These are phyloP conservation scores for Hydroisotoma schaefferi DNA, from an alignment of 2,888 invertebrate genomes.

Conservation along the genomic window DNA sequence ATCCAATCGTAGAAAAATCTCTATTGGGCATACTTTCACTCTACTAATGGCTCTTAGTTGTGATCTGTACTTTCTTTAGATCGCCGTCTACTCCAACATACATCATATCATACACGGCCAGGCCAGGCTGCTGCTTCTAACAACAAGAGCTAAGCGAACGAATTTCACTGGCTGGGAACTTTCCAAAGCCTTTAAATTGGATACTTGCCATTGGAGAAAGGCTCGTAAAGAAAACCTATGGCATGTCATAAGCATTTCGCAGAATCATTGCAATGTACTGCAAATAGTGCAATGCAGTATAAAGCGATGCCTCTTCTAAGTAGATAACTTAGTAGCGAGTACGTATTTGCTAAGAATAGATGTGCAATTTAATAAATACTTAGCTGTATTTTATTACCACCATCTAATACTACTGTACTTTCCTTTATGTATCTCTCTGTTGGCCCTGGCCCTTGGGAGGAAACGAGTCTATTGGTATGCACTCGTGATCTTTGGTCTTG, in stretches of 20 bases:
- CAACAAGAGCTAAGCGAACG: no score
- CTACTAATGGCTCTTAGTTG: conserved; percentile 4
- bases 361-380: no score
- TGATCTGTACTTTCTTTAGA: conserved; percentile 8
- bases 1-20: conserved; percentile 15
- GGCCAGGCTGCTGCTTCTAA: not conserved
- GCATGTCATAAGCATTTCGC: conserved; percentile 12
- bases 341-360: not conserved
- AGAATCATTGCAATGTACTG: conserved; percentile 9
- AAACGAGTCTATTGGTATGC: no score
- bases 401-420: not conserved
- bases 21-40: conserved; percentile 11
- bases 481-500: no score
- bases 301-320: not conserved
- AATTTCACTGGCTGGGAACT: conserved; percentile 15
- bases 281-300: conserved; percentile 6
- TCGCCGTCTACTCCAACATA: not conserved
- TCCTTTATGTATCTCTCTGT: not conserved
- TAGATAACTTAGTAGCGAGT: not conserved
- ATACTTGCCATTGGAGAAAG: conserved; percentile 17
- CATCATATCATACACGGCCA: no score
- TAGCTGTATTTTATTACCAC: not conserved
- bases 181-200: conserved; percentile 24
- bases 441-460: no score
- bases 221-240: conserved; percentile 10